Evolutionary conservation across 2,797 vertebrate genomes (phyloP), one percentile per base, ranked within the genome.

Genomic region (Chelidonichthys spinosus): DNA sequence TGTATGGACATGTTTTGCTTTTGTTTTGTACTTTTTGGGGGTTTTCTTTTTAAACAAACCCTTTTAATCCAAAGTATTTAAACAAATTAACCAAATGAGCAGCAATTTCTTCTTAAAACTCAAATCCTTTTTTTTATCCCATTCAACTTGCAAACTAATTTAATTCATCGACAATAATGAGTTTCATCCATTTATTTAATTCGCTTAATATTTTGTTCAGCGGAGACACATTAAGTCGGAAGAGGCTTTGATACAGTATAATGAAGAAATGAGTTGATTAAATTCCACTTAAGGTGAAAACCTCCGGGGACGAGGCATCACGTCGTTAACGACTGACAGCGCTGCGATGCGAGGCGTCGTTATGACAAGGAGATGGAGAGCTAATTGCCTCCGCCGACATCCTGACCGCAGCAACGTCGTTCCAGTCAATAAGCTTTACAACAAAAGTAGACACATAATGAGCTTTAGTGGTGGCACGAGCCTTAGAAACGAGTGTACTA

Each of bases 261-360:
- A 69, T 35, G 37, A 18, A 49, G 47, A 44, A 67, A 58, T 69
- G 46, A 72, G 43, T 59, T 72, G 64, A 72, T 83, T 72, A 65
- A 61, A 72, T 69, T 62, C 59, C 62, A 59, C 35, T 63, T 52
- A 32, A 69, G 54, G 60, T 52, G 39, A 64, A 78, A 63, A 33
- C 1, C 52, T 68, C 36, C 5, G 33, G 50, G 72, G 47, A 58
- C 9, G 65, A 63, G 49, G 17, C 60, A 15, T 68, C 47, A 4
- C 11, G 33, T 36, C 42, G 44, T 60, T 63, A 63, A 63, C 5
- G 6, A 37, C 32, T 43, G 42, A 60, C 71, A 59, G 55, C 52
- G 4, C n/a, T 53, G 44, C n/a, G 35, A 18, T 40, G 47, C 15
- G 39, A 46, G 14, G 53, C 46, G 25, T 61, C 40, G 10, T 47